Evolutionary conservation across 53 echinoderm and acorn worm genomes (phyloP).

Genomic region (Holothuria scabra): DNA sequence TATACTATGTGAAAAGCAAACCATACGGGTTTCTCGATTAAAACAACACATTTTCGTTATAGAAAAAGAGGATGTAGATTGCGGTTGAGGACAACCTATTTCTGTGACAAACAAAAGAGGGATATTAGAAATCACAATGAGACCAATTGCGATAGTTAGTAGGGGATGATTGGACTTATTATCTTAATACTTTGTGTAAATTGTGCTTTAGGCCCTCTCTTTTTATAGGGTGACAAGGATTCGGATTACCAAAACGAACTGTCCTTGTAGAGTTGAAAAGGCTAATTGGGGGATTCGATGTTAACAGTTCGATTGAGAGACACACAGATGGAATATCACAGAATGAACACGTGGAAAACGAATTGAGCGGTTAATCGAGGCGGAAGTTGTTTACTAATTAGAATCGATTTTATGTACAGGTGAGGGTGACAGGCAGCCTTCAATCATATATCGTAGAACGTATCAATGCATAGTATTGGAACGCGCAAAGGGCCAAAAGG

Average conservation of each 20-base stretch:
- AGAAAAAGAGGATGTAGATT: no score
- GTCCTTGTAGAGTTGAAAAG: constrained; percentile 38
- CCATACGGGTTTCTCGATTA: no score
- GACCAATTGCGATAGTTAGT: constrained; percentile 17
- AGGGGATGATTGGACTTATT: constrained; percentile 23
- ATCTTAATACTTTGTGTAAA: constrained; percentile 48
- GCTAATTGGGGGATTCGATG: constrained; percentile 1
- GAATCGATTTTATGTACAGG: constrained; percentile 29
- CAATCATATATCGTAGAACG: constrained; percentile 1
- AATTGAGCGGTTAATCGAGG: constrained; percentile 45
- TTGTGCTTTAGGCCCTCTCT: constrained; percentile 31
- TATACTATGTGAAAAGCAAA: background rate
- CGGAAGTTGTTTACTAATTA: constrained; percentile 50
- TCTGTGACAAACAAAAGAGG: no score
- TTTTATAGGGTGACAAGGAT: constrained; percentile 33
- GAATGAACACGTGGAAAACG: background rate
- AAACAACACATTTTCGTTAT: no score
- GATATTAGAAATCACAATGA: constrained; percentile 3
- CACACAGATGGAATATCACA: no score
- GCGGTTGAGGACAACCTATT: no score
- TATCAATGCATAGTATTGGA: no score
- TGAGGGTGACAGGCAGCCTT: constrained; percentile 38
- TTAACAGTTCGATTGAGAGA: no score
- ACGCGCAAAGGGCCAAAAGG: no score
- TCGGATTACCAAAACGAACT: background rate